Conservation (phyloP, 2,113 vertebrate genomes). For the Petroica traversi region DNA sequence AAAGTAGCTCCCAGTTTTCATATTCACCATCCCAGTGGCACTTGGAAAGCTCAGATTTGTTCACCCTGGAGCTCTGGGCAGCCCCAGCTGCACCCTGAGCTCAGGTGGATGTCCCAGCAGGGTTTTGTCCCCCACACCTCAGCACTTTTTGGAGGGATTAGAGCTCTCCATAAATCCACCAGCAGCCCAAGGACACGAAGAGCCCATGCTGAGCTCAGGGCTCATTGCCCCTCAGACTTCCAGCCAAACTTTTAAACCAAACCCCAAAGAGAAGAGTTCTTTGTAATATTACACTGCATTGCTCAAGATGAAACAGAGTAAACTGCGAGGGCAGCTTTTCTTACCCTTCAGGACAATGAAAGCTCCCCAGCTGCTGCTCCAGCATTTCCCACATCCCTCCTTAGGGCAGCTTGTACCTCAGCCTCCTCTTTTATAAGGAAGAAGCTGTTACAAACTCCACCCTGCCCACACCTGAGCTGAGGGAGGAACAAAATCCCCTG, state of each 20-base stretch:
- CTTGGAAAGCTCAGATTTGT: background rate
- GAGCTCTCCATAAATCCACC: background rate
- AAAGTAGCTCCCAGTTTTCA: background rate
- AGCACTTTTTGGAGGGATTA: background rate
- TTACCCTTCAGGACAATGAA: background rate
- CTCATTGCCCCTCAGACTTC: too few species aligned
- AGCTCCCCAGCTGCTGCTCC: background rate
- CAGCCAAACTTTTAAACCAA: background rate
- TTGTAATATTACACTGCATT: background rate
- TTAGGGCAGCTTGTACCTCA: background rate
- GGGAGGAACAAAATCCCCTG: background rate
- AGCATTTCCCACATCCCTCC: background rate
- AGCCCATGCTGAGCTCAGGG: background rate
- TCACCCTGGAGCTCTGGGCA: background rate
- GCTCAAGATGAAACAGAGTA: background rate
- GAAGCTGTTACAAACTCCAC: background rate
- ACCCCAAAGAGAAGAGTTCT: background rate
- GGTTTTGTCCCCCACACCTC: background rate
- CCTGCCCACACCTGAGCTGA: constrained; percentile 10
- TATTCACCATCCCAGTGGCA: fast-evolving
- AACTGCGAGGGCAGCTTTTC: background rate
- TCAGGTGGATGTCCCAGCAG: background rate
- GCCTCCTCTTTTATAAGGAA: background rate
- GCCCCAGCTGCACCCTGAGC: background rate
- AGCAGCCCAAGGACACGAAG: background rate